Conservation (phyloP, 2,888 invertebrate genomes). For the Diloba caeruleocephala region DNA sequence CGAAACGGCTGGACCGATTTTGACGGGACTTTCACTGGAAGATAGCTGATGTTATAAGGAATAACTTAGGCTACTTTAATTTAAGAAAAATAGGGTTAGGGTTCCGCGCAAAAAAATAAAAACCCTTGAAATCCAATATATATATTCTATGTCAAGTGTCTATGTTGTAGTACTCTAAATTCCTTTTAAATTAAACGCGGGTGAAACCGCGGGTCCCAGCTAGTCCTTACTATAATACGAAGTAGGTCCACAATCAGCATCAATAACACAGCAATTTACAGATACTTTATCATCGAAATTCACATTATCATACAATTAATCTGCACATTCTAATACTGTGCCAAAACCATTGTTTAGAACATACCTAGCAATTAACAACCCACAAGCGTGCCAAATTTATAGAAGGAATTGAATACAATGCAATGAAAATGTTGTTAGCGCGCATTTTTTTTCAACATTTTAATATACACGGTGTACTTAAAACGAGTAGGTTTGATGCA, state of each 20-base stretch:
- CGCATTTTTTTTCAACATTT: not conserved
- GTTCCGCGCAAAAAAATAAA: too few species aligned
- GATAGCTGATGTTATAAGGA: too few species aligned
- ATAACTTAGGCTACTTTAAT: too few species aligned
- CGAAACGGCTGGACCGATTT: too few species aligned
- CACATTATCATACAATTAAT: constrained; percentile 25
- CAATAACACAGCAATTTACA: constrained; percentile 4
- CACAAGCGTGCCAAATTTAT: constrained; percentile 22
- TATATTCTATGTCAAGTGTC: too few species aligned
- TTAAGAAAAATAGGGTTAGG: too few species aligned
- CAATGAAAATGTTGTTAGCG: not conserved
- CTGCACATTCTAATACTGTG: constrained; percentile 4
- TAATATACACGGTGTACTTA: not conserved
- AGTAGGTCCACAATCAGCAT: not conserved
- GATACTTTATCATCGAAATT: constrained; percentile 12
- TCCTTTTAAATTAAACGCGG: too few species aligned
- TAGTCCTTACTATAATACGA: too few species aligned
- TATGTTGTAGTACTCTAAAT: too few species aligned
- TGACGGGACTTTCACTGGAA: too few species aligned
- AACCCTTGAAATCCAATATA: too few species aligned
- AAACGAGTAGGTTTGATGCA: not conserved
- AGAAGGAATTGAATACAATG: constrained; percentile 7
- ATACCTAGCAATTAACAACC: constrained; percentile 29
- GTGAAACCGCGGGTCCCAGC: too few species aligned
- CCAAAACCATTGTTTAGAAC: constrained; percentile 26